Evolutionary conservation across 1,140 invertebrate species (phyloP), one percentile per base, ranked within the genome.

Genomic region (Ruditapes philippinarum): DNA sequence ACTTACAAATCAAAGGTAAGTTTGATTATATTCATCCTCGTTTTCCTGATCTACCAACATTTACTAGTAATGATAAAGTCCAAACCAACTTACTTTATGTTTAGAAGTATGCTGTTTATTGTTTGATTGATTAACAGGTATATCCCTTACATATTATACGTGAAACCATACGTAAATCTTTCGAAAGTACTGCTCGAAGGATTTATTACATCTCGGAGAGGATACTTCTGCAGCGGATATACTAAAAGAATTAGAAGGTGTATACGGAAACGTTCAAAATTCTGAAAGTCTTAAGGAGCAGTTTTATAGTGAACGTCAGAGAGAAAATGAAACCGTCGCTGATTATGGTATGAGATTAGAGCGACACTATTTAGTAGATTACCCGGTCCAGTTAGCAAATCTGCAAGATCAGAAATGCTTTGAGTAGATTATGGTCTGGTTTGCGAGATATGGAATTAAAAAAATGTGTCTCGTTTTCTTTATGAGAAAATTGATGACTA

Each of bases 91-190:
- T 36, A 17, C 45, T 83, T 83, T 60, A 68, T 12, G 62, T 68
- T 9, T 83, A 62, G 60, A 45, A 33, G n/a, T 83, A 68, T 70
- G 42, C 68, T 17, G 60, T 70, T 12, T 5, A 70, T 68, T 70
- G 60, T 28, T n/a, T 83, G 22, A 28, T 83, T 3, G 3, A 45
- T 36, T 33, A 54, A 22, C n/a, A 49, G 12, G 36, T 81, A 25
- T 60, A 28, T 70, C 57, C 78, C 17, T 9, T 38, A 1, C 36
- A 33, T 38, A 42, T 62, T 36, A 38, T 81, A 22, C 11, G 19
- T 19, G 51, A 81, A 62, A 54, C 78, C 19, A 62, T 81, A 17
- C 49, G 28, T 5, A 57, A 42, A 1, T 60, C 19, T 28, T 3
- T 22, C 7, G 7, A 25, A 22, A 33, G 33, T 17, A 49, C 28